Evolutionary conservation across 2,888 invertebrate genomes (phyloP), one percentile per base, ranked within the genome.

Genomic region (Bimastos eiseni): DNA sequence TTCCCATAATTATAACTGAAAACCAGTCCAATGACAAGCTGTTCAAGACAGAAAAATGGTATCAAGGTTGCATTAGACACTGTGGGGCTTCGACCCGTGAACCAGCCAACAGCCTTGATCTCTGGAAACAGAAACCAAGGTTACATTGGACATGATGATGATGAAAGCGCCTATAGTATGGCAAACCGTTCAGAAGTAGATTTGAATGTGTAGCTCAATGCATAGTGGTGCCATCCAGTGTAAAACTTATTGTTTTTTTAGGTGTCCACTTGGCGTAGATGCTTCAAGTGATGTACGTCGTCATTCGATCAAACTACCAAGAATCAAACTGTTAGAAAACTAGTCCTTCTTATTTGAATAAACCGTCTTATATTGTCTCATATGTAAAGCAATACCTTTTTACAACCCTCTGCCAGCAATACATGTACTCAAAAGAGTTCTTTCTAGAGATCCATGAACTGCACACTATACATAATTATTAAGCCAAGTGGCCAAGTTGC

Each of bases 251-350:
- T 88, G 92, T 90, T 41, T 91, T 93, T 93, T 88, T 92, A 95
- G 95, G 92, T 96, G 96, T 93, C 96, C 96, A 17, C 94, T 97
- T 91, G 97, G 97, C 19, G 95, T 94, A 93, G 96, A 96, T 95
- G 95, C 96, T 93, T 95, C 95, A 89, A 93, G 96, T 89, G 96
- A 96, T 93, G 97, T 97, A 1, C 93, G 93, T 92, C 94, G 95
- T 91, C 96, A 96, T 91, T 94, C 96, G 91, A 96, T 97, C 90
- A 96, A 95, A 93, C 83, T 92, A 41, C 38, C 17, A 55, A 37
- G 91, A 41, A 90, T 91, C 38, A 91, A 91, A 38, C 89, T 91
- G 34, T 24, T 86, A 86, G 86, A 86, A 34, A 86, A 86, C 86
- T 86, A 24, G 36, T 37, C 36, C 6, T 36, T 86, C 19, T 86